phyloP scores from a whole-genome alignment of 2,113 vertebrate species.

The Ondatra zibethicus region DNA sequence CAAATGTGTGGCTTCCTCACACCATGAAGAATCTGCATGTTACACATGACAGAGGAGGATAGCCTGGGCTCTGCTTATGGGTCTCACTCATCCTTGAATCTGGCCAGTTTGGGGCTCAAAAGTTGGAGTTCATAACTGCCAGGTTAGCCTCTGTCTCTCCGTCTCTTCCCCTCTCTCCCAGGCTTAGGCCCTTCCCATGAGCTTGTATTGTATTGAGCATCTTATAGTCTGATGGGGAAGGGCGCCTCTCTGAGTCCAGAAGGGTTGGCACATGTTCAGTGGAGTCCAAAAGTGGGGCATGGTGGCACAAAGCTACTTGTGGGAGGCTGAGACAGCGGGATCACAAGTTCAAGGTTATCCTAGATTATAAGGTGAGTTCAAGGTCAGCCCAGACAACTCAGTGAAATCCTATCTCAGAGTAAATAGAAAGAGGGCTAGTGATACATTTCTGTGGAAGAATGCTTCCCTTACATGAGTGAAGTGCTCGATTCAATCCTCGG shows the following conservation, averaged over 20 bases:
- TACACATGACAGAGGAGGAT: background rate
- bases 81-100: background rate
- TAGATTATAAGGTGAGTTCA: background rate
- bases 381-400: background rate
- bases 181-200: background rate
- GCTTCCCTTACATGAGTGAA: background rate
- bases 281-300: background rate
- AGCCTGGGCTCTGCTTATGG: background rate
- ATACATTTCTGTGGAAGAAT: background rate
- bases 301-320: background rate
- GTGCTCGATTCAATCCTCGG: background rate
- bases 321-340: background rate
- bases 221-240: background rate
- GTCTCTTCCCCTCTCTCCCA: background rate
- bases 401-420: background rate
- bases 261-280: background rate
- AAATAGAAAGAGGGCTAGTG: background rate
- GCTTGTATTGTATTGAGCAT: accelerated
- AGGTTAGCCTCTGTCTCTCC: background rate
- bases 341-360: background rate
- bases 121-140: accelerated
- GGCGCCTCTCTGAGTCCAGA: background rate
- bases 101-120: background rate
- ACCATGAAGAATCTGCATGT: background rate
- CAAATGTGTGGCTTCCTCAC: background rate